phyloP scores from a whole-genome alignment of 30 jellyfish, hydroid and myxozoan genomes.

The Mastigias papua region DNA sequence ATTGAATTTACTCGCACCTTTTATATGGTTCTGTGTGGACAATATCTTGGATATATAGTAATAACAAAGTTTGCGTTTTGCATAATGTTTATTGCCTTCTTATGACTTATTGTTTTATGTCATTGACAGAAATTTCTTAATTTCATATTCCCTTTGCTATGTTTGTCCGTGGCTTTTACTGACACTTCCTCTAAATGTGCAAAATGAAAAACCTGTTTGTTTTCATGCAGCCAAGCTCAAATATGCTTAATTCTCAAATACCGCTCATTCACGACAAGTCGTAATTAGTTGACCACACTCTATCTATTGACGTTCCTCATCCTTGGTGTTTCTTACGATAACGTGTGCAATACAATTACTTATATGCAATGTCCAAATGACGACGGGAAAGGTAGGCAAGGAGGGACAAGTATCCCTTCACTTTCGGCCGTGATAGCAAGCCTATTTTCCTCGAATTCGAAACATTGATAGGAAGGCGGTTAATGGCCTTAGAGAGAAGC shows the following conservation, averaged over 20 bases:
- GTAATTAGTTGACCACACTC: conserved; percentile 32
- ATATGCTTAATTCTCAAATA: conserved; percentile 46
- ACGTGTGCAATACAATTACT: too few relatives aligned
- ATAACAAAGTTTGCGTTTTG: not conserved
- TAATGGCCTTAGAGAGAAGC: too few relatives aligned
- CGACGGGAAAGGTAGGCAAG: too few relatives aligned
- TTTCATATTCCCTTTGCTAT: conserved; percentile 30
- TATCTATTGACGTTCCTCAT: conserved; percentile 8
- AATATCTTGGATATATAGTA: too few relatives aligned
- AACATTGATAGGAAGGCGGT: too few relatives aligned
- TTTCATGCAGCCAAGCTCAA: conserved; percentile 35
- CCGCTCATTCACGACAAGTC: conserved; percentile 31
- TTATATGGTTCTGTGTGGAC: too few relatives aligned
- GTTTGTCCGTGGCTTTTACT: conserved; percentile 57
- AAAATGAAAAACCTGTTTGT: conserved; percentile 42
- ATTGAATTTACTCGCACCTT: too few relatives aligned
- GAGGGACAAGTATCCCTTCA: too few relatives aligned
- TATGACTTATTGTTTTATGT: conserved; percentile 9
- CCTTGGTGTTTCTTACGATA: too few relatives aligned
- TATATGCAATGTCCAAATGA: too few relatives aligned
- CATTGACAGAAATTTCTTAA: conserved; percentile 22
- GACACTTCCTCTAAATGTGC: conserved; percentile 34
- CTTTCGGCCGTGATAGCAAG: too few relatives aligned
- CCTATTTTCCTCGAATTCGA: too few relatives aligned
- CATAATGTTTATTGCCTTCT: not conserved